Evolutionary conservation across 53 echinoderm and acorn worm species (phyloP).

Genomic region (Pentamera pediparva): DNA sequence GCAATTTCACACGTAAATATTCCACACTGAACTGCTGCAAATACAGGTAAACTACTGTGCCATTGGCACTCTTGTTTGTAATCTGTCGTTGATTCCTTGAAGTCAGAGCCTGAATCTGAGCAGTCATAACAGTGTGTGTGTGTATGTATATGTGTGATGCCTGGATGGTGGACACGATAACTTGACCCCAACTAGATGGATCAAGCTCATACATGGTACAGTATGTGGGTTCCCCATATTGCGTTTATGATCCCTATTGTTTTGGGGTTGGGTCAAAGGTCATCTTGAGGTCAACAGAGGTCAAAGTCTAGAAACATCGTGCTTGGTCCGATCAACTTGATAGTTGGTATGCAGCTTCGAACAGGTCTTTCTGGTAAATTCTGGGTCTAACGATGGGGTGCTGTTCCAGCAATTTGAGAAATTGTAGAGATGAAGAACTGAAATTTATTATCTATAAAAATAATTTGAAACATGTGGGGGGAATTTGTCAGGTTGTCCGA

Average conservation of each 20-base stretch:
- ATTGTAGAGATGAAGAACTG: background rate
- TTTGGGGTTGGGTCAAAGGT: background rate
- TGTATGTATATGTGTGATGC: background rate
- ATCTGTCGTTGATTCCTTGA: too few species aligned
- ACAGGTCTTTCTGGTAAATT: background rate
- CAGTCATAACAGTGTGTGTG: too few species aligned
- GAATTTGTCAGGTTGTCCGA: too few species aligned
- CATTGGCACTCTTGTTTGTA: too few species aligned
- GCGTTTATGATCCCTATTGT: background rate
- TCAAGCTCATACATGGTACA: background rate
- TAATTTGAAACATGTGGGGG: too few species aligned
- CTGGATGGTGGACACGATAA: background rate
- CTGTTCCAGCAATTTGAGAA: background rate
- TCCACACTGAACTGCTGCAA: too few species aligned
- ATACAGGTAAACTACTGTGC: too few species aligned
- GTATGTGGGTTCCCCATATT: background rate
- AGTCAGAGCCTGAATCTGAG: too few species aligned
- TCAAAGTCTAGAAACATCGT: background rate
- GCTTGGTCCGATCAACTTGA: too few species aligned
- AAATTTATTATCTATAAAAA: too few species aligned
- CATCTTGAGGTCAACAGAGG: background rate
- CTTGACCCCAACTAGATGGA: background rate
- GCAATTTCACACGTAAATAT: too few species aligned
- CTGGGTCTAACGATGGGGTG: background rate
- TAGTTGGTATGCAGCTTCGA: too few species aligned